phyloP scores from a whole-genome alignment of 2,113 vertebrate species.

The Nothobranchius kuhntae region DNA sequence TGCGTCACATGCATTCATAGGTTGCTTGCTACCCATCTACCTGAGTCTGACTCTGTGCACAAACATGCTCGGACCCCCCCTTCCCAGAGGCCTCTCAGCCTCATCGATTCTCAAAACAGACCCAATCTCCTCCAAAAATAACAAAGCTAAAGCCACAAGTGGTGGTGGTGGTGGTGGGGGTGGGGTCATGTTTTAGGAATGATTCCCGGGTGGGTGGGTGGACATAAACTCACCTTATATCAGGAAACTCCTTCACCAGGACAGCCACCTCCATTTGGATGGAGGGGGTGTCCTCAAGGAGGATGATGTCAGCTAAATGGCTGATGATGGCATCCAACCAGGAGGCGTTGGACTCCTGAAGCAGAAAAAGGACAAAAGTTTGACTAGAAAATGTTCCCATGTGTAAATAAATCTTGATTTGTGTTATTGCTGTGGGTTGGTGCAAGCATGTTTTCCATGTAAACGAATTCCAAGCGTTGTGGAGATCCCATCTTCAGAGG shows the following conservation, averaged over 20 bases:
- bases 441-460: neutral
- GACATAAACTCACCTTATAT: slow-evolving; percentile 82
- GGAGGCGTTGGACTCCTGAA: slow-evolving; percentile 83
- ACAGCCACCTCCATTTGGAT: slow-evolving; percentile 93
- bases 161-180: too few relatives aligned
- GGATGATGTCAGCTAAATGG: slow-evolving; percentile 86
- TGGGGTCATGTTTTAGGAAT: too few relatives aligned
- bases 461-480: neutral
- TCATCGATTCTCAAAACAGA: slow-evolving; percentile 66
- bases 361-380: neutral
- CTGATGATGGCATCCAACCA: slow-evolving; percentile 87
- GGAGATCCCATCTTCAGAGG: slow-evolving; percentile 17
- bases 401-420: neutral
- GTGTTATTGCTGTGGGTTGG: neutral
- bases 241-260: slow-evolving; percentile 88
- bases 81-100: slow-evolving; percentile 34
- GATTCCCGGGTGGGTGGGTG: slow-evolving; percentile 1
- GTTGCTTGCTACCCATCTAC: slow-evolving; percentile 70
- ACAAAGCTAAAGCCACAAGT: slow-evolving; percentile 61
- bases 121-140: slow-evolving; percentile 64
- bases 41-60: slow-evolving; percentile 63
- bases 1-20: slow-evolving; percentile 66
- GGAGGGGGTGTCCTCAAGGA: slow-evolving; percentile 87
- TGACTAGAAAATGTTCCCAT: too few relatives aligned
- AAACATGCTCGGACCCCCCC: slow-evolving; percentile 50